Conservation (phyloP, 2,797 vertebrate species). For the Myotis findleyi region DNA sequence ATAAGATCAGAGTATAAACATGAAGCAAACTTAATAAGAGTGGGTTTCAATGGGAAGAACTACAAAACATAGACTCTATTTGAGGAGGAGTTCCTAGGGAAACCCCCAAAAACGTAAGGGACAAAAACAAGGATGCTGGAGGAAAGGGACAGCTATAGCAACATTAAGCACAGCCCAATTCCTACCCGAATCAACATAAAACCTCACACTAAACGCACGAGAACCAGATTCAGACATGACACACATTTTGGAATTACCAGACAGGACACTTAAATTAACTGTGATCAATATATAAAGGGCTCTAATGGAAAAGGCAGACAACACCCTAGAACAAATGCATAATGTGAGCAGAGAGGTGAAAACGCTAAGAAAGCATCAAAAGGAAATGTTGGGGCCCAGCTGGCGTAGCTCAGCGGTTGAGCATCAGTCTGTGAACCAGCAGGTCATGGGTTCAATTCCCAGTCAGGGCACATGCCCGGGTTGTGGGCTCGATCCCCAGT, state of each 20-base stretch:
- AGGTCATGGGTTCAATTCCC: too few species aligned
- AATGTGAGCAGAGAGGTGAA: not conserved
- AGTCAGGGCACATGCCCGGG: too few species aligned
- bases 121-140: not conserved
- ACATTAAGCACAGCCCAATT: not conserved
- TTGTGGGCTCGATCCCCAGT: too few species aligned
- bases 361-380: not conserved
- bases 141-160: fast-evolving
- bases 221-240: not conserved
- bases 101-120: not conserved
- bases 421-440: too few species aligned
- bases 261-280: not conserved
- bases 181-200: not conserved
- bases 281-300: not conserved
- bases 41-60: not conserved
- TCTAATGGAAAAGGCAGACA: not conserved
- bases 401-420: too few species aligned
- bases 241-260: not conserved
- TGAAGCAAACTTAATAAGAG: not conserved
- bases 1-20: not conserved
- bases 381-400: not conserved
- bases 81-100: not conserved
- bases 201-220: not conserved
- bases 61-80: not conserved
- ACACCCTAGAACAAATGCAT: too few species aligned